A percentile compares a stretch with the other conserved stretches of the same genome.
These are phyloP conservation scores for Oegoconia quadripuncta DNA, from an alignment of 2,888 invertebrate species.

Conservation along the genomic window DNA sequence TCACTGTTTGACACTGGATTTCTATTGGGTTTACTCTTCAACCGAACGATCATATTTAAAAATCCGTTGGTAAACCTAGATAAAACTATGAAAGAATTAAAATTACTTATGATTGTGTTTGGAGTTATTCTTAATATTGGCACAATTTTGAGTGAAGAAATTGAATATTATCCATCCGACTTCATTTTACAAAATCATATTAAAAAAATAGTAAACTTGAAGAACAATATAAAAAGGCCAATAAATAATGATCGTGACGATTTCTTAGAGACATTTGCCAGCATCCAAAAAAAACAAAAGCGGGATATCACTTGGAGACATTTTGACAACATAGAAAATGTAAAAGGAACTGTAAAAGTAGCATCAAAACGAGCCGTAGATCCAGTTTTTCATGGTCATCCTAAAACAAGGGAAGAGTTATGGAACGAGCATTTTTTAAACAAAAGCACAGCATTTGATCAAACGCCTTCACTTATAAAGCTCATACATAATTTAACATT, in stretches of 20 bases:
- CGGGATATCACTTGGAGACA: conserved; percentile 19
- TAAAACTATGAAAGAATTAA: not conserved
- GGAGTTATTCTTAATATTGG: conserved; percentile 11
- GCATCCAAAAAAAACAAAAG: too few relatives aligned
- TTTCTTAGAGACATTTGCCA: not conserved
- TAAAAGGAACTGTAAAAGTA: conserved; percentile 5
- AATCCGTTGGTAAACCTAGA: not conserved
- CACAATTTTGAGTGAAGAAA: conserved; percentile 31
- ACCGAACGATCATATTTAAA: too few relatives aligned
- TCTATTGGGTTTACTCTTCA: not conserved
- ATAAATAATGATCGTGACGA: not conserved
- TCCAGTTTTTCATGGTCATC: conserved; percentile 76
- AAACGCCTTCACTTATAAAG: conserved; percentile 79
- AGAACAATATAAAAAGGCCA: conserved; percentile 5
- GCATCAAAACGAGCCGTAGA: conserved; percentile 58
- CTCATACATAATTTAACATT: conserved; percentile 80
- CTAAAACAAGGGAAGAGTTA: conserved; percentile 77
- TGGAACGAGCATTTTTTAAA: conserved; percentile 74
- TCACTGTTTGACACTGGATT: not conserved
- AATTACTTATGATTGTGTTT: not conserved
- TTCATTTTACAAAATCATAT: conserved; percentile 16
- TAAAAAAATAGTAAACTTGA: conserved; percentile 3
- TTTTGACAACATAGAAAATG: conserved; percentile 15
- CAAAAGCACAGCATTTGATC: conserved; percentile 55
- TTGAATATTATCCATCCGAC: conserved; percentile 57